phyloP scores from a whole-genome alignment of 2,113 vertebrate genomes.

The Podilymbus podiceps region DNA sequence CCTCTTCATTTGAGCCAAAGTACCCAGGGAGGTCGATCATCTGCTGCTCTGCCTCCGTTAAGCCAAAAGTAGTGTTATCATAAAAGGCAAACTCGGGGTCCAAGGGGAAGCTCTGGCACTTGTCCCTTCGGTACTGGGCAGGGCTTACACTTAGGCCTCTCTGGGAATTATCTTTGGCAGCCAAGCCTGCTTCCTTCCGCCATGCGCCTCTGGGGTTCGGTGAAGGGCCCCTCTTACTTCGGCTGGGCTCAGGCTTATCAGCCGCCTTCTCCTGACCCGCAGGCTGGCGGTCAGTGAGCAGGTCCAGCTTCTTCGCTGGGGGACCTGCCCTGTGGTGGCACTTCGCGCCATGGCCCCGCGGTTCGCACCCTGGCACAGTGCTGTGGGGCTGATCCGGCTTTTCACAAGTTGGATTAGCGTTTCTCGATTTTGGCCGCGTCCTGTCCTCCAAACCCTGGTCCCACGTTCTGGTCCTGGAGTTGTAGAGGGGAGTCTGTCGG shows the following conservation, averaged over 20 bases:
- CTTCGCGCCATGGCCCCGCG: background rate
- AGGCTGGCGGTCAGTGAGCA: slow-evolving; percentile 22
- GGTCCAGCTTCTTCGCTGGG: slow-evolving; percentile 57
- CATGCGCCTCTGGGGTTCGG: slow-evolving; percentile 82
- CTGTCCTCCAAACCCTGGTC: slow-evolving; percentile 74
- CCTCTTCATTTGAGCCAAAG: slow-evolving; percentile 81
- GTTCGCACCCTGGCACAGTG: background rate
- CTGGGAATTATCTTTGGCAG: slow-evolving; percentile 70
- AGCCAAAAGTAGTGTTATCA: slow-evolving; percentile 82
- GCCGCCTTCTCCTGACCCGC: slow-evolving; percentile 13
- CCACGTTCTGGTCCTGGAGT: slow-evolving; percentile 75
- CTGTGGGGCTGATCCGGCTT: slow-evolving; percentile 60
- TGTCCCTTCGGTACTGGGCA: slow-evolving; percentile 76
- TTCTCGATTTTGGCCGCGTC: slow-evolving; percentile 60
- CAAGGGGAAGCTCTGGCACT: slow-evolving; percentile 85
- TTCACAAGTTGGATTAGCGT: background rate
- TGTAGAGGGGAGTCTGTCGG: slow-evolving; percentile 77
- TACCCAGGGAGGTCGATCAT: slow-evolving; percentile 87
- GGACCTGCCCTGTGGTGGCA: slow-evolving; percentile 37
- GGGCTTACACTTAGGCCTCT: slow-evolving; percentile 80
- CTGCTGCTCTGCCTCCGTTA: slow-evolving; percentile 86
- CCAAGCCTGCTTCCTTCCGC: slow-evolving; percentile 75
- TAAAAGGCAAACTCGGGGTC: slow-evolving; percentile 81
- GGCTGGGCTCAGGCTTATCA: slow-evolving; percentile 79
- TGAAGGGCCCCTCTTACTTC: slow-evolving; percentile 83